A percentile compares a stretch with the other conserved stretches of the same genome.
phyloP scores from a whole-genome alignment of 2,113 vertebrate genomes.

The Serilophus lunatus region DNA sequence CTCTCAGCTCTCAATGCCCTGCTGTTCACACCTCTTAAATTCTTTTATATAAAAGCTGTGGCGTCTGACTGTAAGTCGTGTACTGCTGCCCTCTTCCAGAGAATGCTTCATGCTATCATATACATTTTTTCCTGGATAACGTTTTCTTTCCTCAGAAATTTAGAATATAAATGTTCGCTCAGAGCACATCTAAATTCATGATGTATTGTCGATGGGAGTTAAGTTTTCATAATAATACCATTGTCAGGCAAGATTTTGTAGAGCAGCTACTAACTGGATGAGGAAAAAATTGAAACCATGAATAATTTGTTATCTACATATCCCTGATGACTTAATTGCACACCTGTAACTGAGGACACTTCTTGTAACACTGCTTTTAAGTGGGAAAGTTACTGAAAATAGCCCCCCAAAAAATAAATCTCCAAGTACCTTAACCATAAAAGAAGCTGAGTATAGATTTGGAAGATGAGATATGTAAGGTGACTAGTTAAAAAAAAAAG shows the following conservation, averaged over 20 bases:
- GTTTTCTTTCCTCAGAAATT: neutral
- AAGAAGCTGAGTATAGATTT: neutral
- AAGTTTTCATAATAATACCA: neutral
- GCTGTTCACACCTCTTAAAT: neutral
- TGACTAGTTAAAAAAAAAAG: neutral
- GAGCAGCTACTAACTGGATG: neutral
- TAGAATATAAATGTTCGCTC: neutral
- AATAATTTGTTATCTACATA: neutral
- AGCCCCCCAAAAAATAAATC: neutral
- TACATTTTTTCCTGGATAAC: neutral
- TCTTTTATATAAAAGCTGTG: neutral
- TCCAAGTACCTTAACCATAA: neutral
- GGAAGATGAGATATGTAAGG: neutral
- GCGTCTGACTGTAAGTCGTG: neutral
- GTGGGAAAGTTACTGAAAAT: neutral
- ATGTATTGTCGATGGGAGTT: neutral
- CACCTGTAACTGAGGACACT: neutral
- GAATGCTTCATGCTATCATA: neutral
- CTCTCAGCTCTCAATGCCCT: neutral
- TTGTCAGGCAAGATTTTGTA: neutral
- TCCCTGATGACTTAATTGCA: neutral
- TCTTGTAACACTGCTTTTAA: slow-evolving; percentile 11
- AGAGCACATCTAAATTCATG: neutral
- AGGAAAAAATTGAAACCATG: neutral
- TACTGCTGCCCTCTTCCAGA: neutral